A percentile compares a stretch with the other conserved stretches of the same genome.
phyloP scores from a whole-genome alignment of 2,113 vertebrate genomes.

The Oncorhynchus keta region DNA sequence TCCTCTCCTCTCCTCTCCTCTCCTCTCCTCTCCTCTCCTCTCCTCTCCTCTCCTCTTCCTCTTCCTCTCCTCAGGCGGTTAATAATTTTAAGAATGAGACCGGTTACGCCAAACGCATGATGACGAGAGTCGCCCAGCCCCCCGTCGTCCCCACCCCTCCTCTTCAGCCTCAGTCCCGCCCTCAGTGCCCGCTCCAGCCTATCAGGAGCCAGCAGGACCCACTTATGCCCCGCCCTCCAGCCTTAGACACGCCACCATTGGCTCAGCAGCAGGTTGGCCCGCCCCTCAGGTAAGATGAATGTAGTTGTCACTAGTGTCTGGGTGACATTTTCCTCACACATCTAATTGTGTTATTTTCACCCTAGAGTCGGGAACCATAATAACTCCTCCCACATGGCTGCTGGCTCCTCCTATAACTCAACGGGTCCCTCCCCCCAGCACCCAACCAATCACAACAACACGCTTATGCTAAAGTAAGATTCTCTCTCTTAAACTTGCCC shows the following conservation, averaged over 20 bases:
- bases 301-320: too few species aligned
- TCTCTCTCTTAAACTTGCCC: not conserved
- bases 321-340: too few species aligned
- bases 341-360: too few species aligned
- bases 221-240: constrained; percentile 67
- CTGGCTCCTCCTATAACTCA: constrained; percentile 58
- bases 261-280: constrained; percentile 44
- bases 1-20: too few species aligned
- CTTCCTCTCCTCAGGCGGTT: constrained; percentile 78
- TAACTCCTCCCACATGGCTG: constrained; percentile 32
- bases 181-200: constrained; percentile 73
- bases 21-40: not conserved
- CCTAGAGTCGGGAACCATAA: not conserved
- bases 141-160: constrained; percentile 61
- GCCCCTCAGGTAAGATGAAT: constrained; percentile 24
- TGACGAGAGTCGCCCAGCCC: constrained; percentile 60
- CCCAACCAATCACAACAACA: constrained; percentile 75
- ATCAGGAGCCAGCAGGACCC: constrained; percentile 82
- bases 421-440: constrained; percentile 73
- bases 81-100: constrained; percentile 95
- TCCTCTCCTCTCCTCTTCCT: constrained; percentile 20
- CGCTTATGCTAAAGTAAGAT: constrained; percentile 36
- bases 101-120: constrained; percentile 78
- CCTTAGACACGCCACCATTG: constrained; percentile 62
- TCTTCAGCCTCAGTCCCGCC: constrained; percentile 43